Evolutionary conservation across 1,140 invertebrate genomes (phyloP).

Genomic region (Zaprionus inermis): DNA sequence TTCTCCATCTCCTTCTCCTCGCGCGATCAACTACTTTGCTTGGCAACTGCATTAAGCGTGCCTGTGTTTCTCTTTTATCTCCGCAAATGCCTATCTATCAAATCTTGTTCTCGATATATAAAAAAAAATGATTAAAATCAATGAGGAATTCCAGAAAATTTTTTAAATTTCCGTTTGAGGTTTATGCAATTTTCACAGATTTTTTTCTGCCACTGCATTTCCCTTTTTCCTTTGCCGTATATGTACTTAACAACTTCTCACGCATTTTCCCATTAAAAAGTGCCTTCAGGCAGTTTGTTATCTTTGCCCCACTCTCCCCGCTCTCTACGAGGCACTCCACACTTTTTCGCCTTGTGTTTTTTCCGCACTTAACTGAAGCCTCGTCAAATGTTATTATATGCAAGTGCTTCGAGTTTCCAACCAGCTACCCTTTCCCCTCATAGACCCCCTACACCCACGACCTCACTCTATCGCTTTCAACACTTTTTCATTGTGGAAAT

Average conservation of each 20-base stretch:
- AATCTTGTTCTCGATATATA: neutral
- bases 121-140: neutral
- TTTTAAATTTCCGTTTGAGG: neutral
- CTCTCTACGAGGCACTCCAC: neutral
- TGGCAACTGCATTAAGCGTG: conserved; percentile 24
- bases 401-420: conserved; percentile 25
- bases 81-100: conserved; percentile 11
- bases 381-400: conserved; percentile 47
- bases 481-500: conserved; percentile 5
- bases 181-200: neutral
- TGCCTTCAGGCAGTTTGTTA: conserved; percentile 23
- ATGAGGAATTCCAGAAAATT: neutral
- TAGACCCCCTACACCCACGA: neutral
- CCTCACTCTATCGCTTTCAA: conserved; percentile 4
- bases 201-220: conserved; percentile 6
- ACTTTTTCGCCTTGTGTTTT: conserved; percentile 16
- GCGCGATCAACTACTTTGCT: conserved; percentile 16
- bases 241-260: conserved; percentile 7
- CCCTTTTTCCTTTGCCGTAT: neutral
- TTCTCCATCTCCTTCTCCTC: no score
- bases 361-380: conserved; percentile 21
- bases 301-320: neutral
- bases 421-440: neutral
- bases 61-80: conserved; percentile 5
- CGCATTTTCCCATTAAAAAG: conserved; percentile 18